These are phyloP conservation scores for Beaufortia kweichowensis DNA, from an alignment of 2,113 vertebrate genomes.

Conservation along the genomic window DNA sequence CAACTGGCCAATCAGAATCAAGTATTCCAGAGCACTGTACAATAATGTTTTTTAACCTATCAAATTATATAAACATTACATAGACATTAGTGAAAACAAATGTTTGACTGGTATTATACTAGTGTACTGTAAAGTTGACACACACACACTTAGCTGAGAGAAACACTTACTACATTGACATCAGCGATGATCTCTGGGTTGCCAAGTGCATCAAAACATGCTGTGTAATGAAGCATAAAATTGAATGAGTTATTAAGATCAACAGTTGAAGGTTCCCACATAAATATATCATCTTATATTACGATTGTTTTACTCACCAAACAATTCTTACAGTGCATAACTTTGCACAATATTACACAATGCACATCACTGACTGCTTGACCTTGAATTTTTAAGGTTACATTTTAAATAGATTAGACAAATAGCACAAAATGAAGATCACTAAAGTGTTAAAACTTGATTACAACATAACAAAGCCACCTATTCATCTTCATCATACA, in stretches of 20 bases:
- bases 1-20: too few relatives aligned
- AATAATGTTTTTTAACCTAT: constrained; percentile 16
- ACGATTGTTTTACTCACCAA: background rate
- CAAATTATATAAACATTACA: background rate
- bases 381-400: background rate
- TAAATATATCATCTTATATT: background rate
- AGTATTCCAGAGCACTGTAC: too few relatives aligned
- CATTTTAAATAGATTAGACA: constrained; percentile 1
- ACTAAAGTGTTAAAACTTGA: background rate
- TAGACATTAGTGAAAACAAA: constrained; percentile 3
- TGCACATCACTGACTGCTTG: background rate
- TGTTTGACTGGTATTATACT: background rate
- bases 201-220: constrained; percentile 38
- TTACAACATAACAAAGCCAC: background rate
- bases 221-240: constrained; percentile 41
- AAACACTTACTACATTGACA: constrained; percentile 23
- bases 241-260: constrained; percentile 34
- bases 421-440: constrained; percentile 6
- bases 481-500: constrained; percentile 4
- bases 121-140: background rate
- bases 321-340: background rate
- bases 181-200: background rate
- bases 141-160: constrained; percentile 16
- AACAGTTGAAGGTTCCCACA: constrained; percentile 7
- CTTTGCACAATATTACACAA: background rate